A percentile compares a stretch with the other conserved stretches of the same genome.
Evolutionary conservation across 2,797 vertebrate genomes (phyloP).

Genomic region (Falco columbarius): DNA sequence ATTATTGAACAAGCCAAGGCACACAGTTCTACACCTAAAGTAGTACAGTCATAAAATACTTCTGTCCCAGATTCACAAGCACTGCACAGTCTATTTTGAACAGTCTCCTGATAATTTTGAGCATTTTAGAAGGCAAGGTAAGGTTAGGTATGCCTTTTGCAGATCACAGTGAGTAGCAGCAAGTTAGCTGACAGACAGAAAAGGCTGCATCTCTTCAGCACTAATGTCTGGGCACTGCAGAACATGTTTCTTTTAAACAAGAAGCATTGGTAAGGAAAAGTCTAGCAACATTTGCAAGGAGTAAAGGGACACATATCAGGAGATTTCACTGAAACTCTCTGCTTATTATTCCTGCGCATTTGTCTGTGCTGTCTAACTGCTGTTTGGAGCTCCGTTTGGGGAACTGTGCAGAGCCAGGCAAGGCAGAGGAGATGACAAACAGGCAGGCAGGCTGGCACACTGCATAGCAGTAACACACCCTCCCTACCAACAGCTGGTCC

Average conservation of each 20-base stretch:
- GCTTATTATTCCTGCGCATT: not conserved
- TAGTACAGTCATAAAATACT: not conserved
- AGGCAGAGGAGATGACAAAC: not conserved
- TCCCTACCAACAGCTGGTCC: not conserved
- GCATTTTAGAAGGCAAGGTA: not conserved
- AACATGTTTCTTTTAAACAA: not conserved
- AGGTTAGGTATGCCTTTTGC: not conserved
- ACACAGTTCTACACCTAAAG: not conserved
- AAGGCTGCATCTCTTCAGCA: not conserved
- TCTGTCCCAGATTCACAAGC: not conserved
- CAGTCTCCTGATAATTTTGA: not conserved
- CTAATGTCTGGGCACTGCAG: not conserved
- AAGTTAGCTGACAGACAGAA: not conserved
- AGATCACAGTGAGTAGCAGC: not conserved
- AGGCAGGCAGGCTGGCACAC: not conserved
- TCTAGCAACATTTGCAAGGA: not conserved
- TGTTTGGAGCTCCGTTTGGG: not conserved
- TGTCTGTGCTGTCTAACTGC: not conserved
- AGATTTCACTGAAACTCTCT: not conserved
- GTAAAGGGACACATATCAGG: not conserved
- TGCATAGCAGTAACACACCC: accelerated
- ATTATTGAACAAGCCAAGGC: not conserved
- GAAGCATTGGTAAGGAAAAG: not conserved
- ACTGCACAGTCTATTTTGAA: not conserved
- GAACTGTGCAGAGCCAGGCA: not conserved